Evolutionary conservation across 2,113 vertebrate species (phyloP).

Genomic region (Aegotheles bennettii): DNA sequence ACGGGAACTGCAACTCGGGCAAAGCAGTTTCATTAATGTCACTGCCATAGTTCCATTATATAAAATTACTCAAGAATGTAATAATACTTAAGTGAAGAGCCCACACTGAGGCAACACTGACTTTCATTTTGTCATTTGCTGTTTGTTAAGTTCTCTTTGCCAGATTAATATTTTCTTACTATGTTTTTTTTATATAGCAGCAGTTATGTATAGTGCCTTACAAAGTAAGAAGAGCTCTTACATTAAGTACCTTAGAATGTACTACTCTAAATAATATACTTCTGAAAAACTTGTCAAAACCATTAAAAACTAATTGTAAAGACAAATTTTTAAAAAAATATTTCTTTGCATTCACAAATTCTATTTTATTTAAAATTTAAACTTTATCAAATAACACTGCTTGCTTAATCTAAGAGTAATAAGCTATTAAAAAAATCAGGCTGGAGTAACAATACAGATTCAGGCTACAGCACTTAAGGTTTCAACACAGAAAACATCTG

Average conservation of each 20-base stretch:
- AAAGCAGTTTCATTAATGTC: background rate
- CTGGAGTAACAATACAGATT: background rate
- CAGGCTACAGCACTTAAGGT: background rate
- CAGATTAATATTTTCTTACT: background rate
- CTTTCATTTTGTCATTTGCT: background rate
- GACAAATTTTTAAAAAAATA: background rate
- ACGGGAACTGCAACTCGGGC: background rate
- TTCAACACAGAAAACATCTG: background rate
- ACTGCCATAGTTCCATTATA: background rate
- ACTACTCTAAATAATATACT: background rate
- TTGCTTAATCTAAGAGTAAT: background rate
- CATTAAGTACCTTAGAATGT: background rate
- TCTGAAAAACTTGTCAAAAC: background rate
- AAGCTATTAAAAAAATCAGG: background rate
- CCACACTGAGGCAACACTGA: fast-evolving
- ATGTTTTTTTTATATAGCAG: background rate
- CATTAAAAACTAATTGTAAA: background rate
- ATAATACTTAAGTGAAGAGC: background rate
- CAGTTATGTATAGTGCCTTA: background rate
- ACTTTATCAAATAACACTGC: background rate
- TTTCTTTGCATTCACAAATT: background rate
- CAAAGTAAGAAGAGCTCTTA: background rate
- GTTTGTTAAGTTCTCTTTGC: background rate
- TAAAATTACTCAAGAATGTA: background rate
- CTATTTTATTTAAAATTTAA: background rate